phyloP scores from a whole-genome alignment of 2,113 vertebrate genomes.

The Mesitornis unicolor region DNA sequence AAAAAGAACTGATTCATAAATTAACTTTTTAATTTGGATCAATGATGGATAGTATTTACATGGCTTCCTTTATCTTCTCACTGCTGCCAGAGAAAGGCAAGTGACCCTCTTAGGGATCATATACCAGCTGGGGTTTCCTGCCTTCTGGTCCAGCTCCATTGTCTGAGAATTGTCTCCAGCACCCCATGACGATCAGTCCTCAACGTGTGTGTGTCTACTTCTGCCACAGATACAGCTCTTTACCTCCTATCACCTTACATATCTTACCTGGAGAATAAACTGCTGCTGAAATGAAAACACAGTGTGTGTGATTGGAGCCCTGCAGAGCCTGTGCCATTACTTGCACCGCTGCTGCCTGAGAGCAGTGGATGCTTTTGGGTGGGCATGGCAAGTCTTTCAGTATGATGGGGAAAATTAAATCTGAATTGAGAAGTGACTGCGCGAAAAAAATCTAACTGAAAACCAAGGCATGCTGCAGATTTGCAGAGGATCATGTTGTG shows the following conservation, averaged over 20 bases:
- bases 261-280: neutral
- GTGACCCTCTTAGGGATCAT: accelerated
- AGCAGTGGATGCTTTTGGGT: neutral
- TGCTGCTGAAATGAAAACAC: neutral
- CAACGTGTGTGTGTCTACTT: neutral
- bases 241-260: neutral
- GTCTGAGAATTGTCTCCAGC: neutral
- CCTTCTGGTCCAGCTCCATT: neutral
- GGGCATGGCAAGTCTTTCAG: neutral
- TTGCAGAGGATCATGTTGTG: neutral
- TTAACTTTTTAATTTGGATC: neutral
- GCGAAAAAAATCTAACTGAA: neutral
- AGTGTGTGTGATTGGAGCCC: no score
- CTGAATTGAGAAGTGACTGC: neutral
- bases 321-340: accelerated
- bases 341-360: neutral
- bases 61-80: neutral
- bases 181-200: accelerated
- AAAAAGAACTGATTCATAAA: neutral
- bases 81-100: neutral
- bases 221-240: neutral
- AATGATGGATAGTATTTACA: neutral
- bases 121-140: neutral
- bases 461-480: neutral
- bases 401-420: neutral